Conservation (phyloP, 2,797 vertebrate species). For the Clamator glandarius region DNA sequence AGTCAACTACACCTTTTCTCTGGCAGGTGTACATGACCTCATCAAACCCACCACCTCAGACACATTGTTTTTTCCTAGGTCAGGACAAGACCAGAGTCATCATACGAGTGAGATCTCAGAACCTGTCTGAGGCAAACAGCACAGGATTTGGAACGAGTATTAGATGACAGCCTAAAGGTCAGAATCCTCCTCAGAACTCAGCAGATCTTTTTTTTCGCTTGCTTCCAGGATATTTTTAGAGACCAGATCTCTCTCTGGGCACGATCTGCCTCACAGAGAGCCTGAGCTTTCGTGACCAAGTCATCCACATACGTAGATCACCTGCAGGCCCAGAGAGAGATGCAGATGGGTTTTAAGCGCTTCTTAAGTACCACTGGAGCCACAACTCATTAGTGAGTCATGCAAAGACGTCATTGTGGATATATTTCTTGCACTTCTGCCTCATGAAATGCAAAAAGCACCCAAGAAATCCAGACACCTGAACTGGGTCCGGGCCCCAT, state of each 20-base stretch:
- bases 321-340: slow-evolving; percentile 1
- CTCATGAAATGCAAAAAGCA: slow-evolving; percentile 11
- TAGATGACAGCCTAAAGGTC: slow-evolving; percentile 59
- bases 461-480: not conserved
- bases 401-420: slow-evolving; percentile 14
- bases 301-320: slow-evolving; percentile 1
- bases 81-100: not conserved
- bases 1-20: not conserved
- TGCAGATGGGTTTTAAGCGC: not conserved
- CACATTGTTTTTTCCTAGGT: not conserved
- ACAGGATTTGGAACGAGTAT: slow-evolving; percentile 8
- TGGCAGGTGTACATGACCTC: not conserved
- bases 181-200: slow-evolving; percentile 6
- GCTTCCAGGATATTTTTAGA: slow-evolving; percentile 61
- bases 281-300: not conserved
- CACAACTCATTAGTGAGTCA: slow-evolving; percentile 47
- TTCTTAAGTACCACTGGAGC: slow-evolving; percentile 16
- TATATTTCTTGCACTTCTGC: slow-evolving; percentile 22
- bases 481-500: not conserved
- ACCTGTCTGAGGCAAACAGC: not conserved
- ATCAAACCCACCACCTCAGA: not conserved
- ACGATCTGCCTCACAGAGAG: not conserved
- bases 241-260: not conserved
- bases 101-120: not conserved
- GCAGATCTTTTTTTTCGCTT: slow-evolving; percentile 47